Conservation (phyloP, 1,140 invertebrate genomes). For the Nymphalis io region DNA sequence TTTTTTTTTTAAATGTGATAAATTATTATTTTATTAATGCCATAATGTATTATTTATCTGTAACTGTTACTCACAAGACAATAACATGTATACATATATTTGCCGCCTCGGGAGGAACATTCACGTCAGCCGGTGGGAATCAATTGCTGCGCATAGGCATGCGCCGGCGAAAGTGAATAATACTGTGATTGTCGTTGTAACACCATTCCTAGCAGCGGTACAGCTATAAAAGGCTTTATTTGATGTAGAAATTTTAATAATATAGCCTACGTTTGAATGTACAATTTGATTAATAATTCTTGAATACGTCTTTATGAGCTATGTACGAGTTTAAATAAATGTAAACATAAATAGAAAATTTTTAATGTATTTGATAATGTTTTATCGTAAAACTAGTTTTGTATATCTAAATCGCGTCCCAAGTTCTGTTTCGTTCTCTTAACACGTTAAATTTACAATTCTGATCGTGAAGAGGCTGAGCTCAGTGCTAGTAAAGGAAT, state of each 20-base stretch:
- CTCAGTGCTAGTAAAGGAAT: conserved; percentile 43
- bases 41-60: not conserved
- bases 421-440: conserved; percentile 18
- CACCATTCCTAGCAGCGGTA: not conserved
- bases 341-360: not conserved
- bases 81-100: conserved; percentile 10
- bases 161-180: conserved; percentile 37
- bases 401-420: conserved; percentile 8
- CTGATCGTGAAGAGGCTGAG: conserved; percentile 39
- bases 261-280: not conserved
- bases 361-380: not conserved
- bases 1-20: not conserved
- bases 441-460: conserved; percentile 46
- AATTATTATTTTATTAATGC: not conserved
- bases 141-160: conserved; percentile 39
- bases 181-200: conserved; percentile 27
- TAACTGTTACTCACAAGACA: not conserved
- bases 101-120: conserved; percentile 34
- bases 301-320: not conserved
- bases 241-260: not conserved
- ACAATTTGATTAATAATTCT: too few relatives aligned
- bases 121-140: conserved; percentile 40
- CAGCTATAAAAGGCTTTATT: not conserved
- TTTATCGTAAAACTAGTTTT: not conserved
- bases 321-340: not conserved